phyloP scores from a whole-genome alignment of 35 echinoderm and acorn worm genomes.

The Hemicentrotus pulcherrimus region DNA sequence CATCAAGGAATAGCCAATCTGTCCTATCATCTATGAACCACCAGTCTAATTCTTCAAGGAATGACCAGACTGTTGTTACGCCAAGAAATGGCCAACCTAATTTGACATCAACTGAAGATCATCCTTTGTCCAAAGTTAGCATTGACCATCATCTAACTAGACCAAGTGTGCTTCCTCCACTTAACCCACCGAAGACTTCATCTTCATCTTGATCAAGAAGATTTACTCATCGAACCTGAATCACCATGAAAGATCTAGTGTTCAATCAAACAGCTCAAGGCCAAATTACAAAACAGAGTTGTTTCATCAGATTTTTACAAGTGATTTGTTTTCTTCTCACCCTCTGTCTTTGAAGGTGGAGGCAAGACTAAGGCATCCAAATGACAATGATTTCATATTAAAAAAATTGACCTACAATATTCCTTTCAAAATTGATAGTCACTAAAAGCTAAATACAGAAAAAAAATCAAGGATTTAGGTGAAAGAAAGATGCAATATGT shows the following conservation, averaged over 20 bases:
- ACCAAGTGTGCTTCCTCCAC: constrained; percentile 30
- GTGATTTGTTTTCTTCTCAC: too few relatives aligned
- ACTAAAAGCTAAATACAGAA: too few relatives aligned
- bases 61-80: neutral
- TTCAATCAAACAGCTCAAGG: neutral
- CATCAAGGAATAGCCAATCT: neutral
- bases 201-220: neutral
- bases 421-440: too few relatives aligned
- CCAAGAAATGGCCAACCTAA: neutral
- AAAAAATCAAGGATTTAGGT: too few relatives aligned
- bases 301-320: too few relatives aligned
- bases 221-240: neutral
- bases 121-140: neutral
- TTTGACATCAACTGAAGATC: neutral
- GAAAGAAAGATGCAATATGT: too few relatives aligned
- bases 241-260: neutral
- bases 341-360: too few relatives aligned
- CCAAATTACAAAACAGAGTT: too few relatives aligned
- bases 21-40: neutral
- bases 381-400: too few relatives aligned
- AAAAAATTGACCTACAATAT: too few relatives aligned
- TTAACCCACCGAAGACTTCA: neutral
- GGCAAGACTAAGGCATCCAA: too few relatives aligned
- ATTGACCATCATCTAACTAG: neutral
- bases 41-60: neutral